Percentiles rank a stretch among this genome's conserved stretches.
Conservation (phyloP, 2,888 invertebrate genomes). For the Caenorhabditis panamensis region DNA sequence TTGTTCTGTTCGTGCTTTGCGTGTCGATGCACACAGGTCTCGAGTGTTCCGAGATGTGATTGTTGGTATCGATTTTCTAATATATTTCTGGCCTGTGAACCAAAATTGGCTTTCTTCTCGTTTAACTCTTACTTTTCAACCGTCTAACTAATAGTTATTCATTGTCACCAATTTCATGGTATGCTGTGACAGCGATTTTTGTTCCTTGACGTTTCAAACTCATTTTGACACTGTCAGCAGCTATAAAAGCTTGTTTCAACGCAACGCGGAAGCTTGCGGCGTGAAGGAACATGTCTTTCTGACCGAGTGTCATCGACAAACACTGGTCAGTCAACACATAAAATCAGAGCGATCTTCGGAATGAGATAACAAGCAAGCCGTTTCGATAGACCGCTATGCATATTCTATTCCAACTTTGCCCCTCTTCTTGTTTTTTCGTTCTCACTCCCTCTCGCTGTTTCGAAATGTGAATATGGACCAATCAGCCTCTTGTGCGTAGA, state of each 20-base stretch:
- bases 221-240: not conserved
- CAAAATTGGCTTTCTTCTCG: no score
- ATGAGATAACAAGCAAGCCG: constrained; percentile 46
- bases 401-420: constrained; percentile 36
- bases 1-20: no score
- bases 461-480: constrained; percentile 56
- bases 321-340: constrained; percentile 54
- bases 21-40: no score
- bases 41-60: no score
- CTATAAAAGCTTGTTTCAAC: constrained; percentile 37
- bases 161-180: not conserved
- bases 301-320: constrained; percentile 43
- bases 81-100: no score
- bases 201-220: not conserved
- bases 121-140: no score
- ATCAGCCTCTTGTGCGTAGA: constrained; percentile 34
- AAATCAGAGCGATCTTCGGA: constrained; percentile 58
- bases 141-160: no score
- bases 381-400: constrained; percentile 37
- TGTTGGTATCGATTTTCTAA: no score
- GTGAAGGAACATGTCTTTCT: constrained; percentile 37
- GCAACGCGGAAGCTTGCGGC: constrained; percentile 50
- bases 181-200: not conserved
- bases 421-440: constrained; percentile 6
- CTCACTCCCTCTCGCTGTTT: not conserved